Conservation (phyloP, 2,888 invertebrate genomes). For the Notodonta dromedarius region DNA sequence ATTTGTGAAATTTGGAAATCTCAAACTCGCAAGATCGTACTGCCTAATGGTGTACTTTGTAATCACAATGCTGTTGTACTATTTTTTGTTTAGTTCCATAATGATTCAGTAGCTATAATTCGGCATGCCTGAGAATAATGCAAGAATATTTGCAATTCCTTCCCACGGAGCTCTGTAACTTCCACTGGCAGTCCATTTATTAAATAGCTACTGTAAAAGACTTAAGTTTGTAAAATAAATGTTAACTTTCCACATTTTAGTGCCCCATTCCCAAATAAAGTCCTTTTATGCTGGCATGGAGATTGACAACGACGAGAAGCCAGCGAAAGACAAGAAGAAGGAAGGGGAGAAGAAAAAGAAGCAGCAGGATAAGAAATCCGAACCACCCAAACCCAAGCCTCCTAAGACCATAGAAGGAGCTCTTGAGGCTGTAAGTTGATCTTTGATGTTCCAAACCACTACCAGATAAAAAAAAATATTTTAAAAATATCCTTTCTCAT, state of each 20-base stretch:
- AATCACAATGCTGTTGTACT: neutral
- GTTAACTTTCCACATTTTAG: slow-evolving; percentile 59
- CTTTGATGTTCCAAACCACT: too few species aligned
- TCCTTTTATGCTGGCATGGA: slow-evolving; percentile 86
- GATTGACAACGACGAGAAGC: slow-evolving; percentile 85
- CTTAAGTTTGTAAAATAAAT: too few species aligned
- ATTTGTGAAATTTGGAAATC: neutral
- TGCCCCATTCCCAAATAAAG: slow-evolving; percentile 88
- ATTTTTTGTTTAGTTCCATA: neutral
- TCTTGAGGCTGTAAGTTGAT: slow-evolving; percentile 80
- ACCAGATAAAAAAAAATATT: too few species aligned
- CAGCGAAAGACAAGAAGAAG: slow-evolving; percentile 81
- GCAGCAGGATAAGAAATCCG: slow-evolving; percentile 81
- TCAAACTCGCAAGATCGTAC: too few species aligned
- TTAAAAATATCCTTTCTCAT: too few species aligned
- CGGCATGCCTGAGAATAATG: neutral
- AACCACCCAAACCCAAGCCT: slow-evolving; percentile 84
- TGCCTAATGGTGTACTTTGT: neutral
- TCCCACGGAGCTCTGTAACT: neutral
- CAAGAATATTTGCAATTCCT: neutral
- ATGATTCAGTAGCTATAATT: neutral
- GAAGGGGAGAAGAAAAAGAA: slow-evolving; percentile 71
- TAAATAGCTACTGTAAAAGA: too few species aligned
- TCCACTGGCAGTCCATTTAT: neutral
- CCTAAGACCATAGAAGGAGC: slow-evolving; percentile 87